A percentile compares a stretch with the other conserved stretches of the same genome.
Conservation (phyloP, 2,797 vertebrate species). For the Hapalemur alaotrensis region DNA sequence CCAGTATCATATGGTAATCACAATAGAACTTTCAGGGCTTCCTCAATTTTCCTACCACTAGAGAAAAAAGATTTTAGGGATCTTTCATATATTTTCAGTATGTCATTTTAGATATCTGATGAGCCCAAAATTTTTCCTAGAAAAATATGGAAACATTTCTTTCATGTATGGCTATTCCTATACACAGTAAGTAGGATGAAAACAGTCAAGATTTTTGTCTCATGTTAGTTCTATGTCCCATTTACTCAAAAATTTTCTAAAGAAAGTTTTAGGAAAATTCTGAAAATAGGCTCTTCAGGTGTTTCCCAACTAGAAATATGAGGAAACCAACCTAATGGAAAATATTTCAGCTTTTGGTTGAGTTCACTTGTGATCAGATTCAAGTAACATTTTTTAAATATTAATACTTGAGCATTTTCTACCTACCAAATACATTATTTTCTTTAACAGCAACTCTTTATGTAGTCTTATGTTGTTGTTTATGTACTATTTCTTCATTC, state of each 20-base stretch:
- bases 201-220: neutral
- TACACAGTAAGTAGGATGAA: neutral
- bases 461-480: neutral
- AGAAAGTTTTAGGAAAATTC: conserved; percentile 5
- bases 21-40: neutral
- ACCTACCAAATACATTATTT: neutral
- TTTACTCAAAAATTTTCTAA: conserved; percentile 18
- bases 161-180: neutral
- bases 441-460: neutral
- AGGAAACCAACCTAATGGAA: neutral
- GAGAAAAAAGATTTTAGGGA: neutral
- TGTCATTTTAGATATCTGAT: conserved; percentile 14
- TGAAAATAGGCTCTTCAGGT: neutral
- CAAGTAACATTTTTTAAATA: neutral
- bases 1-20: neutral
- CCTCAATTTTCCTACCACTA: neutral
- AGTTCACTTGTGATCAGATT: neutral
- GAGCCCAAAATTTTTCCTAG: neutral
- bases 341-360: conserved; percentile 14
- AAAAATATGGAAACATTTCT: neutral
- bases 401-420: conserved; percentile 22
- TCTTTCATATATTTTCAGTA: neutral
- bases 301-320: neutral
- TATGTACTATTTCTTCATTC: neutral
- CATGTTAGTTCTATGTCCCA: neutral